A percentile compares a stretch with the other conserved stretches of the same genome.
Evolutionary conservation across 1,140 invertebrate genomes (phyloP).

Genomic region (Drosophila grimshawi): DNA sequence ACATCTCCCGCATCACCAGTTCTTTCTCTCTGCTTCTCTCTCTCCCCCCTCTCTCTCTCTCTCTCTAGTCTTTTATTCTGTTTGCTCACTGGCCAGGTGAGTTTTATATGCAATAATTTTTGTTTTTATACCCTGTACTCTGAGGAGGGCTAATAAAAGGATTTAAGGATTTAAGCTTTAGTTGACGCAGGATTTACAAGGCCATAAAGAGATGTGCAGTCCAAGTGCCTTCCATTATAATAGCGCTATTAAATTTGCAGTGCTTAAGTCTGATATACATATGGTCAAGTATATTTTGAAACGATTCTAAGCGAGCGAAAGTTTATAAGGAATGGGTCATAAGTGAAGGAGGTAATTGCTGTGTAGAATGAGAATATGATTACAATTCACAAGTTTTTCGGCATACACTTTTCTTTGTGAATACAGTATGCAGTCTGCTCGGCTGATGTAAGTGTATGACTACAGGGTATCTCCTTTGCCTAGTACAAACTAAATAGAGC

Average conservation of each 20-base stretch:
- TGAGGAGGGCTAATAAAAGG: background rate
- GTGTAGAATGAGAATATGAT: too few species aligned
- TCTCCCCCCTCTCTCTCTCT: background rate
- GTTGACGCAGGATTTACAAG: background rate
- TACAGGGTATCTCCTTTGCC: slow-evolving; percentile 9
- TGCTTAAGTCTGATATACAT: too few species aligned
- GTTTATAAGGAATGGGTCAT: too few species aligned
- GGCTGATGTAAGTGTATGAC: background rate
- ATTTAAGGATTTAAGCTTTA: slow-evolving; percentile 3
- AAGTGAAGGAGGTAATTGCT: too few species aligned
- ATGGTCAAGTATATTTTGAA: too few species aligned
- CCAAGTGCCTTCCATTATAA: too few species aligned
- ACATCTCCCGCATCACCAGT: slow-evolving; percentile 2
- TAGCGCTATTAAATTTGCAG: too few species aligned
- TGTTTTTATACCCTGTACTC: slow-evolving; percentile 42
- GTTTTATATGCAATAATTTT: slow-evolving; percentile 78
- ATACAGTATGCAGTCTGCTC: too few species aligned
- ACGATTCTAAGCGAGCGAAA: too few species aligned
- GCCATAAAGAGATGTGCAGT: background rate
- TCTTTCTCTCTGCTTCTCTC: background rate
- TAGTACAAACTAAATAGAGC: background rate
- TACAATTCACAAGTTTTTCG: too few species aligned
- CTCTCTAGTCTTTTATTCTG: too few species aligned
- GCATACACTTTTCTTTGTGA: too few species aligned
- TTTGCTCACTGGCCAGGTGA: slow-evolving; percentile 51